Conservation (phyloP, 2,797 vertebrate species). For the Myiothlypis chrysogaster region DNA sequence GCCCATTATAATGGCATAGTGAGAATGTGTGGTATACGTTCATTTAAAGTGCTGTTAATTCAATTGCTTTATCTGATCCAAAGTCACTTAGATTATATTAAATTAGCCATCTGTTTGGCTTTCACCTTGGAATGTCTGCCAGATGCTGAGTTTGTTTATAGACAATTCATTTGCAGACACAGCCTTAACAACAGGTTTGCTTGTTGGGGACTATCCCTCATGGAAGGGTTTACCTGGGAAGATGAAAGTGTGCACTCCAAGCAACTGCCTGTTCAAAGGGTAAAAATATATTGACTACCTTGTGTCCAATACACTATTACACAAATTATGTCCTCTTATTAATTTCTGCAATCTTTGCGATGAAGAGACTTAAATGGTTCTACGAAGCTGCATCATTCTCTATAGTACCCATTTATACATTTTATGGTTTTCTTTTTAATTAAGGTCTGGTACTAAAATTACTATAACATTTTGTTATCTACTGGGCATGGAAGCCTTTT, state of each 20-base stretch:
- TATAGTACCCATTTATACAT: background rate
- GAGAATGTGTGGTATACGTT: constrained; percentile 64
- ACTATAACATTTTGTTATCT: constrained; percentile 57
- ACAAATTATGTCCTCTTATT: background rate
- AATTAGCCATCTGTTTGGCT: constrained; percentile 81
- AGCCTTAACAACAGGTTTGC: constrained; percentile 65
- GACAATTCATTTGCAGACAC: constrained; percentile 67
- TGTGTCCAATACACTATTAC: background rate
- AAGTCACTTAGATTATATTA: constrained; percentile 80
- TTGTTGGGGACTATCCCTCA: constrained; percentile 44
- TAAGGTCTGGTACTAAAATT: constrained; percentile 53
- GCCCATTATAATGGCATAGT: constrained; percentile 60
- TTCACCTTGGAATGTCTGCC: constrained; percentile 82
- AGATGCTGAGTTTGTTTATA: constrained; percentile 78
- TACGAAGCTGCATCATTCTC: background rate
- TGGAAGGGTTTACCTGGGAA: constrained; percentile 38
- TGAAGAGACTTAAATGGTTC: constrained; percentile 9
- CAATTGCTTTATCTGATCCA: constrained; percentile 78
- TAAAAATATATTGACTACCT: background rate
- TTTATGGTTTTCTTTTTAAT: constrained; percentile 64
- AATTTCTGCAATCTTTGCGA: constrained; percentile 26
- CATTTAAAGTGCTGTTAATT: constrained; percentile 75
- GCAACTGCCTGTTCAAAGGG: background rate
- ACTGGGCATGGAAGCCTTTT: constrained; percentile 34
- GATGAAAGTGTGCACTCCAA: background rate